Base-by-base conservation (phyloP, 1,140 invertebrate species). In the Maniola jurtina region DNA sequence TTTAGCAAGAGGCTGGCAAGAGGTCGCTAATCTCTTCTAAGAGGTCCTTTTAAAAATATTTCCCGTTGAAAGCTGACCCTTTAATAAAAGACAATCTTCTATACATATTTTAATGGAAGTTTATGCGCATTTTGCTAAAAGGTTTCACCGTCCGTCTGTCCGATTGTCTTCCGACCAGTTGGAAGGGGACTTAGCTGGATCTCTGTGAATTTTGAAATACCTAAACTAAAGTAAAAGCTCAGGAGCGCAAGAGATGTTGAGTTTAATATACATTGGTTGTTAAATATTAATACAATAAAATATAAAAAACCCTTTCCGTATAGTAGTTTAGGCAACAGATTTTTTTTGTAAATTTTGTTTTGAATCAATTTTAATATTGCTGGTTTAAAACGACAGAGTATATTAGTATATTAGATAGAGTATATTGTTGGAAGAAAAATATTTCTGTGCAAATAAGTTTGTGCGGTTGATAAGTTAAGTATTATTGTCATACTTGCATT, bases 61-160 rank as follows among this genome's bases (percentile, higher is more conserved):
- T 13, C 40, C 5, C 5, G 40, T 42, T 42, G 40, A 42, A 42
- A 42, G 40, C 40, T 42, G 8, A 42, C 8, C 40, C 8, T 10
- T 42, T 2, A 42, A 42, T 48, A 48, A 48, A 48, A 15, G n/a
- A 48, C 1, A 11, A n/a, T 15, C 45, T 52, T 25, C 48, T 52
- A 13, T 52, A 25, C 15, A 13, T 52, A 25, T 52, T 52, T 15
- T 54, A 56, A 50, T 60, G 47, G 65, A 67, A 45, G 25, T 47
- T 59, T 68, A 58, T 59, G 34, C 54, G 68, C 68, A 71, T 71
- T 68, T 59, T 50, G 52, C 62, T 74, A 74, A 74, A 68, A 74
- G 72, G 59, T 66, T 52, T 11, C 48, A 52, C 14, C 48, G 48
- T 52, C 62, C 33, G 64, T 63, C 66, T 25, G 60, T 42, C 6